phyloP scores from a whole-genome alignment of 2,797 vertebrate genomes.

The Peromyscus melanophrys region DNA sequence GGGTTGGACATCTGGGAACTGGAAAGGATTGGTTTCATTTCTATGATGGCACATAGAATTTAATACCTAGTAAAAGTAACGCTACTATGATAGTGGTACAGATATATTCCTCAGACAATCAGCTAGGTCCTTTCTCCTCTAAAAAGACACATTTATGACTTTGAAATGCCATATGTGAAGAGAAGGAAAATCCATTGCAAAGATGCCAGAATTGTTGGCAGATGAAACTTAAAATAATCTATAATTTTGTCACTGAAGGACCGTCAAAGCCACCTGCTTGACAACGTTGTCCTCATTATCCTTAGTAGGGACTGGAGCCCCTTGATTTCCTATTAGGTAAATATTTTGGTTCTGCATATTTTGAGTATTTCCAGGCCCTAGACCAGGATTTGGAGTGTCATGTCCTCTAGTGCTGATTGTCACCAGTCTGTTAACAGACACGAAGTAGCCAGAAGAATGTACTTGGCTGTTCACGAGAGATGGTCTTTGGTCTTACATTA shows the following conservation, averaged over 20 bases:
- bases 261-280: neutral
- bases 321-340: neutral
- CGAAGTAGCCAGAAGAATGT: too few relatives aligned
- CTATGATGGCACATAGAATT: neutral
- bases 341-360: neutral
- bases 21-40: neutral
- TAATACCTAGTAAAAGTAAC: neutral
- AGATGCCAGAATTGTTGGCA: constrained; percentile 1
- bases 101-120: neutral
- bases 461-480: too few relatives aligned
- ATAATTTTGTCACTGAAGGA: neutral
- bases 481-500: neutral
- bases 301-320: neutral
- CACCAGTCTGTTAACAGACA: neutral
- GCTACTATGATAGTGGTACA: neutral
- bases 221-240: neutral
- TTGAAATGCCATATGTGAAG: neutral
- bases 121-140: neutral
- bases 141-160: neutral
- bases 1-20: neutral
- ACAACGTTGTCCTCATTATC: neutral
- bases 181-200: neutral
- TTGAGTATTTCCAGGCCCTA: neutral
- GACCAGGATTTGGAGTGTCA: neutral
- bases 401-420: neutral